phyloP scores from a whole-genome alignment of 2,888 invertebrate genomes.

The Gymnoscelis rufifasciata region DNA sequence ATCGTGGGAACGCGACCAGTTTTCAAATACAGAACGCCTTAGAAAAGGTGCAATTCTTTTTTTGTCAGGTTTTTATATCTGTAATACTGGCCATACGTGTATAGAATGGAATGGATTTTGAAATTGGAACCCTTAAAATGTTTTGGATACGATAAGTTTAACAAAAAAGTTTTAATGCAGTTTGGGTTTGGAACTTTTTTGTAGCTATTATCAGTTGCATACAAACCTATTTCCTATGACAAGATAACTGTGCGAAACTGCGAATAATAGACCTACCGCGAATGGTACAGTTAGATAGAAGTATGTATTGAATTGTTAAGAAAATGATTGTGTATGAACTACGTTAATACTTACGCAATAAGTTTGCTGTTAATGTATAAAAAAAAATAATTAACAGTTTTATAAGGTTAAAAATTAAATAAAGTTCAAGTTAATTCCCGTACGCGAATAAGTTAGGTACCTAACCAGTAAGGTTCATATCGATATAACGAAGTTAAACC shows the following conservation, averaged over 20 bases:
- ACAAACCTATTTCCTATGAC: slow-evolving; percentile 1
- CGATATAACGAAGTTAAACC: not conserved
- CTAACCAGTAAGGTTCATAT: not conserved
- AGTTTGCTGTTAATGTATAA: too few relatives aligned
- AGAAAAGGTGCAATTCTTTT: slow-evolving; percentile 77
- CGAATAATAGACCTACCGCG: not conserved
- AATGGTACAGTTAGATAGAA: not conserved
- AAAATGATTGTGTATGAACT: too few relatives aligned
- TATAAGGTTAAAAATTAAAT: too few relatives aligned
- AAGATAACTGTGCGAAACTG: slow-evolving; percentile 4
- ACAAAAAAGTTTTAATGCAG: slow-evolving; percentile 17
- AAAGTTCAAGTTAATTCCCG: too few relatives aligned
- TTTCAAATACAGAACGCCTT: slow-evolving; percentile 74
- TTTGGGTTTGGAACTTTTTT: slow-evolving; percentile 14
- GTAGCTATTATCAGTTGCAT: slow-evolving; percentile 3
- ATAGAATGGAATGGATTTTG: slow-evolving; percentile 57
- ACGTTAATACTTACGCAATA: too few relatives aligned
- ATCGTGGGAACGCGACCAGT: slow-evolving; percentile 77
- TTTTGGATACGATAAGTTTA: slow-evolving; percentile 30
- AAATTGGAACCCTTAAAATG: slow-evolving; percentile 53
- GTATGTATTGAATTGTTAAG: too few relatives aligned
- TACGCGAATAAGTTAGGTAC: too few relatives aligned
- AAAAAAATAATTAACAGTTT: too few relatives aligned
- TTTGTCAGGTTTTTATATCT: slow-evolving; percentile 59
- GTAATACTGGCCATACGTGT: slow-evolving; percentile 52